Evolutionary conservation across 2,888 invertebrate species (phyloP).

Genomic region (Drosophila lacicola): DNA sequence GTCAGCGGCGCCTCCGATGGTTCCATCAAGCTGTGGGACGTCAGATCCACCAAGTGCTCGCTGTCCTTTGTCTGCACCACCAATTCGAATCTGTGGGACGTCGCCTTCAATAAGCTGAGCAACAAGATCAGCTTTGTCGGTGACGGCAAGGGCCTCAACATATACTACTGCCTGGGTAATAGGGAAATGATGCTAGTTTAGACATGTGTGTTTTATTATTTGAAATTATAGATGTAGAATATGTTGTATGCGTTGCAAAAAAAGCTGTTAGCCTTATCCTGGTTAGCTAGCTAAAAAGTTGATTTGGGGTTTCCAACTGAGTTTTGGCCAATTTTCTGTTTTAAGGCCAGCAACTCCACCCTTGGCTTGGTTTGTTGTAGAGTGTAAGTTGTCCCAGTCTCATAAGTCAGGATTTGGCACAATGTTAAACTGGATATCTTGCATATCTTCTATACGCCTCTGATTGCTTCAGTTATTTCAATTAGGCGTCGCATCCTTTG

Average conservation of each 20-base stretch:
- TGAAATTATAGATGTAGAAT: constrained; percentile 18
- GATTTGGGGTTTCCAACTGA: neutral
- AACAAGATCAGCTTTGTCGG: constrained; percentile 47
- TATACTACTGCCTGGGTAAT: constrained; percentile 42
- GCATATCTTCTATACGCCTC: constrained; percentile 3
- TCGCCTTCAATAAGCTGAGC: constrained; percentile 31
- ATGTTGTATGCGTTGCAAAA: constrained; percentile 14
- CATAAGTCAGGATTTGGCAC: neutral
- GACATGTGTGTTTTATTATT: neutral
- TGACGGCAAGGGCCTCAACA: constrained; percentile 39
- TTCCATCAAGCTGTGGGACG: constrained; percentile 49
- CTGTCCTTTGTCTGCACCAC: constrained; percentile 9
- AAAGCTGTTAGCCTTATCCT: neutral
- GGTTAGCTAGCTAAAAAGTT: neutral
- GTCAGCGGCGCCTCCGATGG: constrained; percentile 42
- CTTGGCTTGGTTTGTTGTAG: too few species aligned
- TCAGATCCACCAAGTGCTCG: constrained; percentile 17
- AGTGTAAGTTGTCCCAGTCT: too few species aligned
- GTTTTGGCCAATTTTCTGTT: too few species aligned
- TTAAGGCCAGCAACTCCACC: too few species aligned
- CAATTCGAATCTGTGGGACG: constrained; percentile 49
- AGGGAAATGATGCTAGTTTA: constrained; percentile 34
- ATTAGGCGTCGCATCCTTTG: constrained; percentile 42
- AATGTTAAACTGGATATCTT: neutral
- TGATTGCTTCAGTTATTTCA: constrained; percentile 22